A percentile compares a stretch with the other conserved stretches of the same genome.
These are phyloP conservation scores for Sarcophaga carnaria DNA, from an alignment of 2,888 invertebrate species.

Conservation along the genomic window DNA sequence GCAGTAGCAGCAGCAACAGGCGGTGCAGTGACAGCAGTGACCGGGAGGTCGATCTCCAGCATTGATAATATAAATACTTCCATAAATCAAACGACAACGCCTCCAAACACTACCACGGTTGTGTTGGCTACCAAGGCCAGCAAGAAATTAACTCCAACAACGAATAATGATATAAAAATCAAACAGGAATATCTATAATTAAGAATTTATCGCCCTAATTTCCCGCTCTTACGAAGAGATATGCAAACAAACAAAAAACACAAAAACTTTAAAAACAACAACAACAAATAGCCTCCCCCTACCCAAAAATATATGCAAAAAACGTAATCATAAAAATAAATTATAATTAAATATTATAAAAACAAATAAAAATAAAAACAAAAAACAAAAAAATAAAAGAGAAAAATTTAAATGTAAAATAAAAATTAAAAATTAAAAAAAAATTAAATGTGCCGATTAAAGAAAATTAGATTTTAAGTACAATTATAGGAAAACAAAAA, in stretches of 20 bases:
- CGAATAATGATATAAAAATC: slow-evolving; percentile 79
- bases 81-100: slow-evolving; percentile 61
- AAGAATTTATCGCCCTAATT: slow-evolving; percentile 38
- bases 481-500: slow-evolving; percentile 18
- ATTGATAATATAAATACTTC: slow-evolving; percentile 54
- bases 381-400: background rate
- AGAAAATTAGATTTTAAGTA: slow-evolving; percentile 44
- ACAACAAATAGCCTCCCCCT: slow-evolving; percentile 20
- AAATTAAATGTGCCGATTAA: slow-evolving; percentile 62
- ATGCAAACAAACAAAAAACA: background rate
- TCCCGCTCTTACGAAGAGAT: background rate
- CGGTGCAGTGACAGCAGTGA: background rate
- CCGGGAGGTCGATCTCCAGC: slow-evolving; percentile 10
- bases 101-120: slow-evolving; percentile 68
- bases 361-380: slow-evolving; percentile 18
- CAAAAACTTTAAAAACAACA: too few relatives aligned
- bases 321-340: slow-evolving; percentile 14
- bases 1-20: background rate
- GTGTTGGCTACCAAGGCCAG: slow-evolving; percentile 77
- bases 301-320: slow-evolving; percentile 1
- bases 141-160: slow-evolving; percentile 78
- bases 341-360: slow-evolving; percentile 3
- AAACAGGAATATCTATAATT: slow-evolving; percentile 75
- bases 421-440: slow-evolving; percentile 11
- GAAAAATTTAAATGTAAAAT: slow-evolving; percentile 23